Evolutionary conservation across 1,140 invertebrate genomes (phyloP), one percentile per base, ranked within the genome.

Genomic region (Meloidogyne hapla): DNA sequence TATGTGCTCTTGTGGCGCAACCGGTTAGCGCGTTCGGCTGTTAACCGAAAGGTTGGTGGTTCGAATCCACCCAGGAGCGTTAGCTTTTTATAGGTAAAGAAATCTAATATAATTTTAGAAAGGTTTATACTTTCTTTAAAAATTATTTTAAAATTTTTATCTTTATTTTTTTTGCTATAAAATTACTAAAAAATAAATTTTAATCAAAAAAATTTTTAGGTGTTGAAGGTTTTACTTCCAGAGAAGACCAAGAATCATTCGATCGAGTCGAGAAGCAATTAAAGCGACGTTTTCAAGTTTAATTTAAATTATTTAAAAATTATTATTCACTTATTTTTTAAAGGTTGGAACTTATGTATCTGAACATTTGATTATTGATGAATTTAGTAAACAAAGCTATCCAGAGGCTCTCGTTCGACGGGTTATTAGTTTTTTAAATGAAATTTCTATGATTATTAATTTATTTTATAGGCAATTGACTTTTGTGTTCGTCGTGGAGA

Each of bases 171-270:
- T 79, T 5, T 79, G 6, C 23, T 18, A 13, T 25, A 69, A 65
- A 69, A 25, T 28, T 33, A 15, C 26, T 42, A n/a, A n/a, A n/a
- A n/a, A n/a, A n/a, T n/a, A n/a, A n/a, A n/a, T n/a, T n/a, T n/a
- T n/a, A n/a, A n/a, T n/a, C n/a, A n/a, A n/a, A n/a, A 69, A 62
- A 28, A 33, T 81, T 80, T 79, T 87, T 23, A 78, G 94, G 95
- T 61, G 94, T 92, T 18, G 96, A 99, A 90, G 96, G 96, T 61
- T 99, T 98, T 86, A 96, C 94, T 0, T 92, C 94, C 0, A 92
- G 94, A 83, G 94, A 96, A 88, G 95, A 99, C 88, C 92, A 94
- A 79, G 94, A 98, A 85, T 91, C 92, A 82, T 85, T 99, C 1
- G 90, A 90, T 18, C 91, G 93, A 4, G 93, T 99, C 77, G 97